phyloP scores from a whole-genome alignment of 2,113 vertebrate genomes.

The Capricornis sumatraensis region DNA sequence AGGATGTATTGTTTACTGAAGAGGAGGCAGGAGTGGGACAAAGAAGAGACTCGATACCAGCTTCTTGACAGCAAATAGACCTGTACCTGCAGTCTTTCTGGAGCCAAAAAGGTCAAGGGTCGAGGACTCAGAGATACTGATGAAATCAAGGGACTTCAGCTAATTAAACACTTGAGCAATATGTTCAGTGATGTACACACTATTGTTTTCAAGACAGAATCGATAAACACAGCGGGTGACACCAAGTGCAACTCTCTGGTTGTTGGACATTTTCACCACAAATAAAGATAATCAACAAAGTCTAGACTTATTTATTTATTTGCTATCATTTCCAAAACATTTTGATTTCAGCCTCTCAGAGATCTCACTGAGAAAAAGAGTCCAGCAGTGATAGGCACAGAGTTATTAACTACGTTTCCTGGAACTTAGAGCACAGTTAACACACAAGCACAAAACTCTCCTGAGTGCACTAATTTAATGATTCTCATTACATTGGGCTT shows the following conservation, averaged over 20 bases:
- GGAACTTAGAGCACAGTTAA: neutral
- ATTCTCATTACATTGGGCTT: neutral
- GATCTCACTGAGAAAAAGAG: neutral
- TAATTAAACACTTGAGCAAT: slow-evolving; percentile 39
- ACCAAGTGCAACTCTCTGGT: neutral
- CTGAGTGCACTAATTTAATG: neutral
- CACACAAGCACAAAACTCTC: neutral
- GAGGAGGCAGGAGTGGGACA: neutral
- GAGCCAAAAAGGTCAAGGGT: slow-evolving; percentile 68
- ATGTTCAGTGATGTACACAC: neutral
- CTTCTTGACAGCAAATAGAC: slow-evolving; percentile 32
- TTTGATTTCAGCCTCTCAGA: neutral
- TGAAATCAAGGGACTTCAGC: slow-evolving; percentile 30
- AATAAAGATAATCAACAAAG: neutral
- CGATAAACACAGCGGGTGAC: neutral
- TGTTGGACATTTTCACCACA: neutral
- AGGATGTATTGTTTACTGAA: slow-evolving; percentile 14
- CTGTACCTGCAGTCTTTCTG: slow-evolving; percentile 63
- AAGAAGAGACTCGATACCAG: neutral
- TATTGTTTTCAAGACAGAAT: neutral
- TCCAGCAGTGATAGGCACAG: neutral
- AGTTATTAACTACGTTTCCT: neutral
- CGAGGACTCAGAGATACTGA: slow-evolving; percentile 38
- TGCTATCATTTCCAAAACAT: neutral
- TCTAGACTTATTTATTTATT: neutral